Base-by-base conservation (phyloP, 1,140 invertebrate species). In the Amyelois transitella region DNA sequence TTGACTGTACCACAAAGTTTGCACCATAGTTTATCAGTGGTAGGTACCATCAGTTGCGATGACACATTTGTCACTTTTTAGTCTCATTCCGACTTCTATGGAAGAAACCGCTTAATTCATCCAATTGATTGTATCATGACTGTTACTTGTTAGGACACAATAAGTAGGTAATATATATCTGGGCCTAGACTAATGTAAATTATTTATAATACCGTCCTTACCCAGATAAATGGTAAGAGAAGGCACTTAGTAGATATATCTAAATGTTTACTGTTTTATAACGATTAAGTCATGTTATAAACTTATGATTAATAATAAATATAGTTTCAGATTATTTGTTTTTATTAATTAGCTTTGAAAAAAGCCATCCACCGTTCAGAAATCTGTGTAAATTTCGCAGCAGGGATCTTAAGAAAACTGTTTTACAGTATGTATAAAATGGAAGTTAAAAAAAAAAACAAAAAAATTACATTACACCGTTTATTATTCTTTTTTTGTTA, bases 281-380 rank as follows among this genome's bases (percentile, higher is more conserved):
- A 87, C 81, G 58, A 79, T 72, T 87, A 84, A 87, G 82, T 86
- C 81, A 87, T 87, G 81, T 86, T 87, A 84, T 82, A 76, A 79
- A 87, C 82, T 86, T 86, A 84, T 82, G 64, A 84, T 84, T 81
- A 84, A 84, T 82, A 85, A 73, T 84, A 87, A 85, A 81, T 87
- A 85, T 85, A 85, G 81, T 85, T 87, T 87, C 81, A 62, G 71
- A 87, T 51, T 66, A 32, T n/a, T 14, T 24, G 53, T 52, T 75
- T 77, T 76, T 66, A 66, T 76, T 67, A 60, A 32, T 52, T 1
- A 45, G 6, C 5, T 12, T 28, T 5, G 6, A 12, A 12, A 6
- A 5, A 12, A 6, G 5, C 25, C 12, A 28, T 5, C 25, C 12
- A 6, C 5, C 25, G 5, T 38, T 38, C 14, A 38, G 2, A n/a